These are phyloP conservation scores for Homalodisca vitripennis DNA, from an alignment of 1,140 invertebrate species.

Conservation along the genomic window DNA sequence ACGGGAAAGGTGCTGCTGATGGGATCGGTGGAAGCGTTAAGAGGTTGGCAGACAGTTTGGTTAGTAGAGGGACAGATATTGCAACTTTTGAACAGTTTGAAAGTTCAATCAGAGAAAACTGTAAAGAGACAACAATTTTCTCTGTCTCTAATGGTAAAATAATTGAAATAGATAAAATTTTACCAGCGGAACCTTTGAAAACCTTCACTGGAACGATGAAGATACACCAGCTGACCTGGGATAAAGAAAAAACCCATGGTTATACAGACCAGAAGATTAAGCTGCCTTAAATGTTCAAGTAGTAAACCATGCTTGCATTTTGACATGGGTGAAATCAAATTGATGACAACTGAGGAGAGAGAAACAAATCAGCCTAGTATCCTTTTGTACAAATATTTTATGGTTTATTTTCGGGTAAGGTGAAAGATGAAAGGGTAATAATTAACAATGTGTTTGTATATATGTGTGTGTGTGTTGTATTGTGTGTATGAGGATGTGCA, in stretches of 20 bases:
- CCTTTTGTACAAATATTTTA: slow-evolving; percentile 27
- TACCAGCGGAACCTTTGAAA: slow-evolving; percentile 14
- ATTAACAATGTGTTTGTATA: background rate
- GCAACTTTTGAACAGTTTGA: slow-evolving; percentile 29
- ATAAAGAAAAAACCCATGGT: slow-evolving; percentile 24
- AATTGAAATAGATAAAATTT: slow-evolving; percentile 15
- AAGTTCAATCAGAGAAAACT: slow-evolving; percentile 18
- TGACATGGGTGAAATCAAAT: slow-evolving; percentile 20
- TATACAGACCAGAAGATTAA: slow-evolving; percentile 25
- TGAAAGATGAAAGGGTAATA: no score
- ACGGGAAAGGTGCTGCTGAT: slow-evolving; percentile 41
- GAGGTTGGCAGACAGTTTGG: slow-evolving; percentile 36
- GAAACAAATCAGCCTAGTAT: slow-evolving; percentile 27
- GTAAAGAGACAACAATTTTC: slow-evolving; percentile 17
- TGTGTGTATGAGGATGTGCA: background rate
- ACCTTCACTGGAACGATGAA: slow-evolving; percentile 27
- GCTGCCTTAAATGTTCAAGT: slow-evolving; percentile 28
- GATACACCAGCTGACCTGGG: slow-evolving; percentile 23
- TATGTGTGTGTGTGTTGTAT: background rate
- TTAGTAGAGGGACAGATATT: slow-evolving; percentile 37
- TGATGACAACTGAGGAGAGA: background rate
- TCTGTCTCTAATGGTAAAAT: slow-evolving; percentile 25
- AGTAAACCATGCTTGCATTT: slow-evolving; percentile 23
- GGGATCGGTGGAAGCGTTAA: slow-evolving; percentile 40
- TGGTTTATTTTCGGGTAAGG: background rate